These are phyloP conservation scores for Noctua comes DNA, from an alignment of 2,888 invertebrate genomes.

Conservation along the genomic window DNA sequence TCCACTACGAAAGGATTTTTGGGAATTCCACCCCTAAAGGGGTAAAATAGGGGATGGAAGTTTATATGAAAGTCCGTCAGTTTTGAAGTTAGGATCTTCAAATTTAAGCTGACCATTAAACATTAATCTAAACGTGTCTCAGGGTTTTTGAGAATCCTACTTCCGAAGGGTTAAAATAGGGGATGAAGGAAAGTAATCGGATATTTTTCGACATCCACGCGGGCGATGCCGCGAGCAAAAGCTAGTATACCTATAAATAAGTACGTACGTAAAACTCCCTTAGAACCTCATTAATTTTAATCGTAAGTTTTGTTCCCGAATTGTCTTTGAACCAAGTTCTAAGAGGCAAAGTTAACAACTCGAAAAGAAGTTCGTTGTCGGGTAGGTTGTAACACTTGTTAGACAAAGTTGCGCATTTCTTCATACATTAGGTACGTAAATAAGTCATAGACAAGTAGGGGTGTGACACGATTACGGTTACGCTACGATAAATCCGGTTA, in stretches of 20 bases:
- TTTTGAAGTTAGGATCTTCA: no score
- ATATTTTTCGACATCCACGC: no score
- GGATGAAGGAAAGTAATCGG: no score
- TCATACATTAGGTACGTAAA: slow-evolving; percentile 55
- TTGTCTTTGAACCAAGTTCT: slow-evolving; percentile 72
- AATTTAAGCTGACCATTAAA: no score
- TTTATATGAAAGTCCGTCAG: no score
- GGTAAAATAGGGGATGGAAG: no score
- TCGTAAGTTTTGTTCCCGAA: slow-evolving; percentile 74
- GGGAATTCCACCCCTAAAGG: no score
- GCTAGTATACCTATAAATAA: slow-evolving; percentile 11
- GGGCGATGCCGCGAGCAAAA: no score
- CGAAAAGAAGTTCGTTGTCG: slow-evolving; percentile 70
- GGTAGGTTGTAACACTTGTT: slow-evolving; percentile 51
- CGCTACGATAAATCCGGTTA: slow-evolving; percentile 48
- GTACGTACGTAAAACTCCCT: slow-evolving; percentile 53
- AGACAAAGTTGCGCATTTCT: slow-evolving; percentile 48
- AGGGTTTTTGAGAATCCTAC: no score
- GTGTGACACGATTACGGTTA: slow-evolving; percentile 28
- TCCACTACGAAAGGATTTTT: no score
- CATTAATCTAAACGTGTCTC: no score
- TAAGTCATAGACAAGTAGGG: slow-evolving; percentile 41
- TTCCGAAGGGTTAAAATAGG: no score
- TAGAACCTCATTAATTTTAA: slow-evolving; percentile 79
- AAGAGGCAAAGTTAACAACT: slow-evolving; percentile 76